These are phyloP conservation scores for Eudasyphora cyanicolor DNA, from an alignment of 2,888 invertebrate genomes.

Conservation along the genomic window DNA sequence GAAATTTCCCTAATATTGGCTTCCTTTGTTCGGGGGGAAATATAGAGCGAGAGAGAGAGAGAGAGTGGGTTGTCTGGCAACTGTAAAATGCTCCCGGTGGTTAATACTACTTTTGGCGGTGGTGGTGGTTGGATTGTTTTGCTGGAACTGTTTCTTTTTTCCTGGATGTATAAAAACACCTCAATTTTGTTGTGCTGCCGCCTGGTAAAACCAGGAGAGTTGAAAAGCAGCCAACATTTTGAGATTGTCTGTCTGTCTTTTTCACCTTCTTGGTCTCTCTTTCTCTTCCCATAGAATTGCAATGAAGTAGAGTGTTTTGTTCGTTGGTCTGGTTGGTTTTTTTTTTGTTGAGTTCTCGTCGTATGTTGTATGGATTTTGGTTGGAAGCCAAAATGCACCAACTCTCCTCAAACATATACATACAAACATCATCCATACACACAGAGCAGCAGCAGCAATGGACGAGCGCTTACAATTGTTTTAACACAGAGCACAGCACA, in stretches of 20 bases:
- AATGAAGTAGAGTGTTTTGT: too few relatives aligned
- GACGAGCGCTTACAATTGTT: not conserved
- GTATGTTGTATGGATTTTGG: not conserved
- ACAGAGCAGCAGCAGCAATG: too few relatives aligned
- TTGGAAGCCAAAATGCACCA: not conserved
- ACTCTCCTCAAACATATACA: not conserved
- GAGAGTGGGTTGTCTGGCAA: not conserved
- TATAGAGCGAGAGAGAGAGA: not conserved
- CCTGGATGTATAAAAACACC: not conserved
- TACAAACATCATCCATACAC: not conserved
- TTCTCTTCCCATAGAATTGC: too few relatives aligned
- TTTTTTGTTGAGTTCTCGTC: not conserved
- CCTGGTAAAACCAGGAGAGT: too few relatives aligned
- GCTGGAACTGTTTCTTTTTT: not conserved
- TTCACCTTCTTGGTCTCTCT: too few relatives aligned
- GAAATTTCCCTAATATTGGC: not conserved
- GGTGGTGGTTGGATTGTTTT: not conserved
- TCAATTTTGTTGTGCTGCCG: not conserved
- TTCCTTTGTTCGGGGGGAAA: not conserved
- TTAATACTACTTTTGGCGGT: not conserved
- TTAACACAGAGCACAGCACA: constrained; percentile 23
- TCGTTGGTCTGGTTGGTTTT: not conserved
- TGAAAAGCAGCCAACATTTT: too few relatives aligned
- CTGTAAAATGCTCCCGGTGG: not conserved
- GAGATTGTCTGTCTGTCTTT: too few relatives aligned